Percentiles rank a stretch among this genome's conserved stretches.
Evolutionary conservation across 2,113 vertebrate genomes (phyloP).

Genomic region (Blennius ocellaris): DNA sequence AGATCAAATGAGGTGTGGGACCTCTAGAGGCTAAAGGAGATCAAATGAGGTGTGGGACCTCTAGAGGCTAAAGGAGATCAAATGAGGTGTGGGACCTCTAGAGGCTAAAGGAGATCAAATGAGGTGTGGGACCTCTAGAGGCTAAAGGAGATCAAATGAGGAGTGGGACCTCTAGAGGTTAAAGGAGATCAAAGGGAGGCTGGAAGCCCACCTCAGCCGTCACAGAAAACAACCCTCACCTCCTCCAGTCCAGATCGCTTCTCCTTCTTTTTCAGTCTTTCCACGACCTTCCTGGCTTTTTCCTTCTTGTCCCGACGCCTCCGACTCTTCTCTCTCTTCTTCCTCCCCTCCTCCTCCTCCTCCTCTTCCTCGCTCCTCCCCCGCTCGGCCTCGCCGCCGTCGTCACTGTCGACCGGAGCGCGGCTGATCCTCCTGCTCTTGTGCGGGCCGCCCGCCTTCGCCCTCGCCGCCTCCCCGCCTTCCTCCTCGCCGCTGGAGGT

Average conservation of each 20-base stretch:
- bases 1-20: too few species aligned
- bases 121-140: too few species aligned
- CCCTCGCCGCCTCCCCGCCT: slow-evolving; percentile 41
- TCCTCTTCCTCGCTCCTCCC: slow-evolving; percentile 1
- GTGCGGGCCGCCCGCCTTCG: slow-evolving; percentile 38
- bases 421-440: slow-evolving; percentile 66
- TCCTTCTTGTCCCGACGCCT: slow-evolving; percentile 81
- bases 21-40: too few species aligned
- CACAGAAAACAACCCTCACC: slow-evolving; percentile 16
- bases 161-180: too few species aligned
- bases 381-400: slow-evolving; percentile 55
- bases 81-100: too few species aligned
- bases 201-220: too few species aligned
- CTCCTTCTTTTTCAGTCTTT: slow-evolving; percentile 70
- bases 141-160: too few species aligned
- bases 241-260: slow-evolving; percentile 38
- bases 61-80: too few species aligned
- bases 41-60: too few species aligned
- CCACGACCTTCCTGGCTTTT: slow-evolving; percentile 51
- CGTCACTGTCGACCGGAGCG: slow-evolving; percentile 74
- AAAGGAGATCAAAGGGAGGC: too few species aligned
- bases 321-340: slow-evolving; percentile 68
- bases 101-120: too few species aligned
- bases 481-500: slow-evolving; percentile 55
- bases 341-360: slow-evolving; percentile 28